Evolutionary conservation across 2,797 vertebrate genomes (phyloP).

Genomic region (Diceros bicornis): DNA sequence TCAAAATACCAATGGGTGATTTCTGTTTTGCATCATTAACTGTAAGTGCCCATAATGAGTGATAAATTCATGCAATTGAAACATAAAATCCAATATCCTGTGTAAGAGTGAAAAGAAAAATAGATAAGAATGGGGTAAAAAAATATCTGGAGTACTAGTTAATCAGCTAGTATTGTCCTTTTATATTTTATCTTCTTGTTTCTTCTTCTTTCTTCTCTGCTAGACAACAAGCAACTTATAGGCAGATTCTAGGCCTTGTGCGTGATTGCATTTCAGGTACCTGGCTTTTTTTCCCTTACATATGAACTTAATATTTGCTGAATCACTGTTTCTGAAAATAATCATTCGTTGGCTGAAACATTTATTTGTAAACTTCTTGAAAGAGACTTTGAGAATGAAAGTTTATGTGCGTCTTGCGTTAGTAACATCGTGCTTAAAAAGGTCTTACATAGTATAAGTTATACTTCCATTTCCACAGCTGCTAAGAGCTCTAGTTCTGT

Average conservation of each 20-base stretch:
- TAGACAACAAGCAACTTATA: neutral
- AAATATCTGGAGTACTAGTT: neutral
- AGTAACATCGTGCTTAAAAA: neutral
- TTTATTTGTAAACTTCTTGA: neutral
- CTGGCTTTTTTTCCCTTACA: neutral
- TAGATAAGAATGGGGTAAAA: neutral
- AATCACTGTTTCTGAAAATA: slow-evolving; percentile 3
- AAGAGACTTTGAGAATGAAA: neutral
- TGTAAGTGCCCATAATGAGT: neutral
- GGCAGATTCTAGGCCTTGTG: neutral
- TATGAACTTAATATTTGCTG: neutral
- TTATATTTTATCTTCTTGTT: neutral
- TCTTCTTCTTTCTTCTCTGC: neutral
- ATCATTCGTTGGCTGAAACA: neutral
- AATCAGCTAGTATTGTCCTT: neutral
- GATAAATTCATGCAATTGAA: neutral
- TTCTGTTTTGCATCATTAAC: neutral
- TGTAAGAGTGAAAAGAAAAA: slow-evolving; percentile 40
- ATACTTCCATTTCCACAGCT: neutral
- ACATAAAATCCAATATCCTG: neutral
- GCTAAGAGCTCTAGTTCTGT: neutral
- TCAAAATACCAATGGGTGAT: neutral
- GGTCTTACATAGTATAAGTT: neutral
- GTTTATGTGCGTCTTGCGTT: neutral
- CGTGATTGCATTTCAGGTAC: neutral